Evolutionary conservation across 2,113 vertebrate genomes (phyloP), one percentile per base, ranked within the genome.

Genomic region (Alces alces): DNA sequence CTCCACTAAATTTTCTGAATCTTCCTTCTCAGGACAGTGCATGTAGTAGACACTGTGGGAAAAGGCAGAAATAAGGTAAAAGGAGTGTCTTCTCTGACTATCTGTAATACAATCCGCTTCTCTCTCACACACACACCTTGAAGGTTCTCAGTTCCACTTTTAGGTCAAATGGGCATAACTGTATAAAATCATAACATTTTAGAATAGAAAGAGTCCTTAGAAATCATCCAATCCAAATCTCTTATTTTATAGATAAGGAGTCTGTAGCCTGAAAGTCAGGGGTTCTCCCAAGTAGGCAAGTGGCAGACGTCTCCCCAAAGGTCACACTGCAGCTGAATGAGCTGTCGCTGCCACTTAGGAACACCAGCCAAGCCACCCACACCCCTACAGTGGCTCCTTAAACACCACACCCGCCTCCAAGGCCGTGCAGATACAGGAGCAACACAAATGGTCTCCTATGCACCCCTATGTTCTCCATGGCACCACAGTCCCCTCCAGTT

Each of bases 131-230:
- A n/a, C 57, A 95, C n/a, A 76, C n/a, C 84, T 84, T 30, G 82
- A 70, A 86, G 54, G 54, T 66, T 84, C 93, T 82, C 54, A 1
- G n/a, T 76, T 64, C 61, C 58, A 23, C 15, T 89, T 84, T 92
- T 57, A 94, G 91, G 84, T 90, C 95, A 76, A 87, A 90, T 52
- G 33, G 55, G 52, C 50, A 79, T 96, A 25, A 92, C 89, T 84
- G 86, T 76, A 89, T 28, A 76, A 78, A 60, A 78, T 55, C 86
- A 60, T 14, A 47, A 86, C 52, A 16, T 57, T 93, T 96, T 52
- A 39, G 57, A 91, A 78, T 28, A 33, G 83, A 85, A 78, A 54
- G 28, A 93, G 60, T 57, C 57, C 73, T 89, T 45, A 3, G 33
- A 73, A 66, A 52, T 47, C 73, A 58, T 64, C 95, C 39, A 80